Conservation (phyloP, 2,797 vertebrate genomes). For the Melanotaenia maccullochi region DNA sequence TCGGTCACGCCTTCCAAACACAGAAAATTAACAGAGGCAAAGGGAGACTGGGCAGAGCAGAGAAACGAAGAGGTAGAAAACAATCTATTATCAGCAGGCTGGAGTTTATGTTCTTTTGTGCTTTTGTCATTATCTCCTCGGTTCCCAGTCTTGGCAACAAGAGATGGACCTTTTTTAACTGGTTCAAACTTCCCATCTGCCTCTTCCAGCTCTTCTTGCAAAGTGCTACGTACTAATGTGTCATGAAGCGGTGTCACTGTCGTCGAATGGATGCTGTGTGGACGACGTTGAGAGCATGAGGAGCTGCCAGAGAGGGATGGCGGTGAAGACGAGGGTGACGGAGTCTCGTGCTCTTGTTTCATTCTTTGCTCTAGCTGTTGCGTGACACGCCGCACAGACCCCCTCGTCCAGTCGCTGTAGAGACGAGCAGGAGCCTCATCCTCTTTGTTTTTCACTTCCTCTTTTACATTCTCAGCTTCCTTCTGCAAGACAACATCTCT, state of each 20-base stretch:
- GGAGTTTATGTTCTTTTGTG: constrained; percentile 61
- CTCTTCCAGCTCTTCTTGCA: constrained; percentile 49
- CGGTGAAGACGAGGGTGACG: constrained; percentile 63
- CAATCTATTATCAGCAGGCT: constrained; percentile 57
- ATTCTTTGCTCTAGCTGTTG: constrained; percentile 93
- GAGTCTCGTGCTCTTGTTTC: constrained; percentile 85
- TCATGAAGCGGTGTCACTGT: constrained; percentile 74
- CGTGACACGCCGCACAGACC: constrained; percentile 91
- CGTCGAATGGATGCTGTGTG: constrained; percentile 68
- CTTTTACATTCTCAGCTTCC: constrained; percentile 67
- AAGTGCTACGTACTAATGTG: constrained; percentile 26
- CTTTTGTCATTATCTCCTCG: constrained; percentile 35
- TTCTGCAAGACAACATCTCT: constrained; percentile 36
- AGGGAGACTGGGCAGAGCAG: constrained; percentile 53
- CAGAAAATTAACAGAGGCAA: constrained; percentile 80
- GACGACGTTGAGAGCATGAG: constrained; percentile 72
- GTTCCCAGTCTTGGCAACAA: constrained; percentile 10
- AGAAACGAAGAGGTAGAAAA: constrained; percentile 66
- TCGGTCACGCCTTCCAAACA: constrained; percentile 89
- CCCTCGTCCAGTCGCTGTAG: constrained; percentile 86
- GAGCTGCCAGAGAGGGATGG: constrained; percentile 51
- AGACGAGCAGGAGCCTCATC: constrained; percentile 56
- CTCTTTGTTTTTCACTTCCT: constrained; percentile 70
- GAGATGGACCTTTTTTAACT: constrained; percentile 38
- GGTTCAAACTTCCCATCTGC: constrained; percentile 39